Evolutionary conservation across 2,888 invertebrate genomes (phyloP), one percentile per base, ranked within the genome.

Genomic region (Ischnus inquisitorius): DNA sequence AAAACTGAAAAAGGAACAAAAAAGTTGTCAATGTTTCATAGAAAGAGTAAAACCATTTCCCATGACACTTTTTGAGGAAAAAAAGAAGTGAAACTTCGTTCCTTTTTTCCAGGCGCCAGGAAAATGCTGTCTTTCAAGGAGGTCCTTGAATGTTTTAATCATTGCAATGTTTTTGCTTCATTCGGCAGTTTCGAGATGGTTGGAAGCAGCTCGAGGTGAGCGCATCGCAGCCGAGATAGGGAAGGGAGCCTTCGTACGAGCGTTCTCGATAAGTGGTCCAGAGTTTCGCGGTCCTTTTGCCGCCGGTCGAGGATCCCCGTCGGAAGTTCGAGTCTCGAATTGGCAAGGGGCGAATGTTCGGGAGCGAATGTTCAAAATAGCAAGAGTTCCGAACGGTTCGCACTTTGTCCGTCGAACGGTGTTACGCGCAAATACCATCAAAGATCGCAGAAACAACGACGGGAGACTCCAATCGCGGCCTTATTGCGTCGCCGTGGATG

Each of bases 291-390:
- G 25, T 25, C 46, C 77, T 77, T 69, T 67, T n/a, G 69, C 62
- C 16, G 62, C 43, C 62, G 64, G 69, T 46, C 64, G 43, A 64
- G 64, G 34, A 62, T 69, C 76, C 39, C 60, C 25, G 28, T 14
- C 57, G 46, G 71, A 72, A 82, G 82, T 82, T 82, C 43, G 82
- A 57, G 46, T 72, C 60, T 39, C 72, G 71, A 82, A 77, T 82
- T 72, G 67, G 48, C 65, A 77, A 82, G 78, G 67, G 78, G 68
- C 46, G 51, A 68, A 60, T 72, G 77, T 46, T 60, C 34, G 67
- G 2, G 25, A 60, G 48, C 68, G 67, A 60, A 14, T 12, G 28
- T 48, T 60, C 72, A 14, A 41, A 28, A 67, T 72, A 67, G 62
- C 62, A 80, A 28, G 67, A 28, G 6, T 4, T 22, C 12, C 12